Evolutionary conservation across 2,888 invertebrate genomes (phyloP), one percentile per base, ranked within the genome.

Genomic region (Sinelater perroti): DNA sequence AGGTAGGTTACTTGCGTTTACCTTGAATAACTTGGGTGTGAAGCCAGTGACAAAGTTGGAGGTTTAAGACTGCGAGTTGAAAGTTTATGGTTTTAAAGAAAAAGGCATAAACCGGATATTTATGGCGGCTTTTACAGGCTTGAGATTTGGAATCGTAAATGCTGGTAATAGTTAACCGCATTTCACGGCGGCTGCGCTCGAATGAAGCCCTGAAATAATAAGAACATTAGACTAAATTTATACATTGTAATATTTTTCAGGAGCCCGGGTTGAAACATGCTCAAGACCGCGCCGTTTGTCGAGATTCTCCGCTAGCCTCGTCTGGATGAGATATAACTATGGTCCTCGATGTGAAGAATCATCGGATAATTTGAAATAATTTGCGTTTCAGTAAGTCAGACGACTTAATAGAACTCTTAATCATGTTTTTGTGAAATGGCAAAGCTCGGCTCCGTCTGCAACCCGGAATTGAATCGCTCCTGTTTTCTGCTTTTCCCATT

Each of bases 321-420:
- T 28, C 13, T 42, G 6, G 24, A 26, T 42, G 26, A 42, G 10
- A 16, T 42, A 42, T 42, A 26, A 38, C 20, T 20, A 38, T 11
- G n/a, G 14, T 28, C 26, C 17, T 16, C 7, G 18, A 6, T 7
- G 18, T 42, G 28, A 42, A 42, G 28, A 26, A 42, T 42, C 17
- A 28, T 14, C 28, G 42, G 42, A 42, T 42, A 42, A 42, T 42
- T 42, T 42, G 26, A 17, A 24, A 42, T 42, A 24, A 42, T 42
- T 42, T 42, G 42, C 42, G 28, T 26, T 42, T 42, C 42, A 24
- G 40, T 40, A 40, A 21, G 26, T 42, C 21, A 28, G 42, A 42
- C 26, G 14, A 16, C 28, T 42, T 40, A 40, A 20, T 20, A 24
- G 28, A 42, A 28, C 42, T 24, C 26, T 42, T 42, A 42, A 42